Conservation (phyloP, 1,140 invertebrate genomes). For the Reticulitermes speratus region DNA sequence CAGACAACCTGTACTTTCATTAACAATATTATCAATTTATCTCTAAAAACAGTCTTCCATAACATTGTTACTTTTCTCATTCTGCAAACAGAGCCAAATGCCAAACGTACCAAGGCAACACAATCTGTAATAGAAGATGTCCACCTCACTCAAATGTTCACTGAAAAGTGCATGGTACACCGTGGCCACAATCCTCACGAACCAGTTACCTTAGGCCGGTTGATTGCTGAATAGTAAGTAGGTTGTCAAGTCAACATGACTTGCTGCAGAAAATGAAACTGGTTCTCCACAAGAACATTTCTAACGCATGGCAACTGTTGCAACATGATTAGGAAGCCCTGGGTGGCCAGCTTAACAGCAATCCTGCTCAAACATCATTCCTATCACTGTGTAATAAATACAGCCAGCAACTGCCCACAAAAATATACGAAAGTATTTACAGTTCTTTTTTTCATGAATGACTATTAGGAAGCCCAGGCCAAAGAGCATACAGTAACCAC, state of each 20-base stretch:
- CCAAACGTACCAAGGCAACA: slow-evolving; percentile 28
- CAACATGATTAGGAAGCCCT: not conserved
- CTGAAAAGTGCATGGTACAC: not conserved
- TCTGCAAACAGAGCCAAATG: not conserved
- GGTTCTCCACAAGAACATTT: slow-evolving; percentile 1
- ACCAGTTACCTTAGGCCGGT: not conserved
- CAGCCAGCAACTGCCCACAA: not conserved
- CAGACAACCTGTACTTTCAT: slow-evolving; percentile 13
- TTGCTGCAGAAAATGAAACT: not conserved
- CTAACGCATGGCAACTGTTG: not conserved
- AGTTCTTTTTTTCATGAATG: not conserved
- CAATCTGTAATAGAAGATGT: slow-evolving; percentile 27
- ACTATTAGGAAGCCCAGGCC: not conserved
- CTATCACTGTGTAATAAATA: not conserved
- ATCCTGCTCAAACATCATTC: not conserved
- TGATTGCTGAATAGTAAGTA: not conserved
- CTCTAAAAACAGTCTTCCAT: slow-evolving; percentile 22
- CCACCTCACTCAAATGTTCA: slow-evolving; percentile 16
- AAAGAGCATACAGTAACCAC: not conserved
- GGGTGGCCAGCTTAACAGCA: not conserved
- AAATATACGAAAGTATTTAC: slow-evolving; percentile 8
- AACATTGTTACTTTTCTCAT: not conserved
- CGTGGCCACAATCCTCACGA: not conserved
- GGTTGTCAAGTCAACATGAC: not conserved
- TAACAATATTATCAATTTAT: slow-evolving; percentile 2